Evolutionary conservation across 2,113 vertebrate species (phyloP).

Genomic region (Nycticorax nycticorax): DNA sequence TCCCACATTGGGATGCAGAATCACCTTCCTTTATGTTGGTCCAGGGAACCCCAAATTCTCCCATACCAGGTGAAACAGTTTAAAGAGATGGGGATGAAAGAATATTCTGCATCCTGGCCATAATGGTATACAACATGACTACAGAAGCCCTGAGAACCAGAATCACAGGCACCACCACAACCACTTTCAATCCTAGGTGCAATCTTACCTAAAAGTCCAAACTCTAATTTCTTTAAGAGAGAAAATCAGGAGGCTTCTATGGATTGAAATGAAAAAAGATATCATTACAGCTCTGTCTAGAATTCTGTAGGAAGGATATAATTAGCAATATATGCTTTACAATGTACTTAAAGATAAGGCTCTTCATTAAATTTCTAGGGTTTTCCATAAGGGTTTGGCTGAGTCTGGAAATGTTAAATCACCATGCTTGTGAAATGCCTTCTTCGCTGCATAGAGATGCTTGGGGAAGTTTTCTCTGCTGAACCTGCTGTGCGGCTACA

Average conservation of each 20-base stretch:
- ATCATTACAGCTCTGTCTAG: background rate
- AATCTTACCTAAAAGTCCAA: background rate
- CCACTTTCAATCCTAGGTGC: background rate
- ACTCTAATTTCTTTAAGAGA: background rate
- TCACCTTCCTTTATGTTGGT: background rate
- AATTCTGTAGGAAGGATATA: background rate
- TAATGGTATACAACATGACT: background rate
- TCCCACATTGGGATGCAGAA: too few relatives aligned
- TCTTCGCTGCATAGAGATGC: background rate
- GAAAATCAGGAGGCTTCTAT: background rate
- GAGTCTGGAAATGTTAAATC: background rate
- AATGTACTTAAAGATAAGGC: background rate
- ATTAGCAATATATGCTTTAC: background rate
- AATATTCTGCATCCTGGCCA: background rate
- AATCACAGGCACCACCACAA: background rate
- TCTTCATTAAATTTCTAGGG: background rate
- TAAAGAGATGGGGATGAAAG: background rate
- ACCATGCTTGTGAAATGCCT: background rate
- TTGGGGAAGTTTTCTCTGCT: background rate
- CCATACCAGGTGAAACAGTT: background rate
- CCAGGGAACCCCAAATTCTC: background rate
- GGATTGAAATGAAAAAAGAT: background rate
- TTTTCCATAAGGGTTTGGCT: background rate
- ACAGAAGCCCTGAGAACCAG: background rate
- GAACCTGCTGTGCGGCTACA: background rate